A percentile compares a stretch with the other conserved stretches of the same genome.
Evolutionary conservation across 2,113 vertebrate genomes (phyloP).

Genomic region (Toxostoma redivivum): DNA sequence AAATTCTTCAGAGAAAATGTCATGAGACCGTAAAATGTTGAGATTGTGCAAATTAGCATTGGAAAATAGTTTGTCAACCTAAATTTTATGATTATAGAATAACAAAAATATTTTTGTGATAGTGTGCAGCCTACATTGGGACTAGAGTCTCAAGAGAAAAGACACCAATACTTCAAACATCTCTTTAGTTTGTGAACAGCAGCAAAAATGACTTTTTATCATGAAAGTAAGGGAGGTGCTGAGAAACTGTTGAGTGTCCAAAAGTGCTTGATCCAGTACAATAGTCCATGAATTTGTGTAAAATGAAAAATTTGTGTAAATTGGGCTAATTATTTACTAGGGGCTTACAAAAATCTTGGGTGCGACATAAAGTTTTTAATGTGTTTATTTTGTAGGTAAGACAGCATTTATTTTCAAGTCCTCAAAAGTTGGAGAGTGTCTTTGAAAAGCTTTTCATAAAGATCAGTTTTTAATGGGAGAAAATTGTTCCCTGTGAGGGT

Average conservation of each 20-base stretch:
- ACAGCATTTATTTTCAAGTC: background rate
- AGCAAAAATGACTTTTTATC: background rate
- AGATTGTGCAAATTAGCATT: background rate
- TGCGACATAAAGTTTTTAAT: background rate
- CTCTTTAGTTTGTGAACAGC: background rate
- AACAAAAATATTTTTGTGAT: background rate
- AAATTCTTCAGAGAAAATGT: background rate
- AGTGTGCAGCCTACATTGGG: background rate
- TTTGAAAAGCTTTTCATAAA: background rate
- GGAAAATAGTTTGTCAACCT: background rate
- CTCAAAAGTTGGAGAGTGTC: background rate
- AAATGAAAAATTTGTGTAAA: background rate
- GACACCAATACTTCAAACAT: background rate
- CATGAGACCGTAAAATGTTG: background rate
- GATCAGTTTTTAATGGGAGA: background rate
- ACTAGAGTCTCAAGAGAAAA: background rate
- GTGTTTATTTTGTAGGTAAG: fast-evolving
- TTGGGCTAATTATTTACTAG: background rate
- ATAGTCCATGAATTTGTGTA: background rate
- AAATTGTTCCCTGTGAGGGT: background rate
- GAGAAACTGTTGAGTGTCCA: background rate
- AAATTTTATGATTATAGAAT: background rate
- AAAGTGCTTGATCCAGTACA: background rate
- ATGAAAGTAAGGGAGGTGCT: background rate
- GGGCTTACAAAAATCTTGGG: background rate